Conservation (phyloP, 2,888 invertebrate genomes). For the Mythimna pallens region DNA sequence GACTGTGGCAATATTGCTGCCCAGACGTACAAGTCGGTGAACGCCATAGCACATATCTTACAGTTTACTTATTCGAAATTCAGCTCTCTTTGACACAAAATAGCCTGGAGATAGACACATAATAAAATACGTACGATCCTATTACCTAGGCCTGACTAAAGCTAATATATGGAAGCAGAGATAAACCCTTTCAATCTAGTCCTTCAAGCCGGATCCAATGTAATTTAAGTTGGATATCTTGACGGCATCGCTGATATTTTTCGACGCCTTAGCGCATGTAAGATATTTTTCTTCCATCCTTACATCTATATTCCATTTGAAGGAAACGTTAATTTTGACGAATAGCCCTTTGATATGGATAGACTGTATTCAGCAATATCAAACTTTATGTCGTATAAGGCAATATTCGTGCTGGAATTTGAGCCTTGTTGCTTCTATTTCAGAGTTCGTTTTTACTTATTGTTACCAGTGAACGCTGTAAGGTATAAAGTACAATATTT, state of each 20-base stretch:
- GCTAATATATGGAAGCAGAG: slow-evolving; percentile 61
- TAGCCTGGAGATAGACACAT: slow-evolving; percentile 33
- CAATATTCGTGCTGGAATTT: slow-evolving; percentile 19
- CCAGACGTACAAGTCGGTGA: slow-evolving; percentile 9
- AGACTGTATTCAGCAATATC: slow-evolving; percentile 55
- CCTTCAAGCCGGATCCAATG: slow-evolving; percentile 55
- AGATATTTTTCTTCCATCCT: slow-evolving; percentile 47
- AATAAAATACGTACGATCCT: slow-evolving; percentile 51
- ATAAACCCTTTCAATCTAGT: slow-evolving; percentile 65
- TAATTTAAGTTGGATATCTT: slow-evolving; percentile 63
- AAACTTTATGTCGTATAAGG: slow-evolving; percentile 46
- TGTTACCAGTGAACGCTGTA: slow-evolving; percentile 4
- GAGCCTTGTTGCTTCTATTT: not conserved
- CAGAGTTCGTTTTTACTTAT: slow-evolving; percentile 37
- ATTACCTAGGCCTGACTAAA: slow-evolving; percentile 57
- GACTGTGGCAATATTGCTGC: slow-evolving; percentile 28
- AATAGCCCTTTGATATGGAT: slow-evolving; percentile 60
- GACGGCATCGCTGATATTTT: slow-evolving; percentile 31
- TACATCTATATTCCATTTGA: slow-evolving; percentile 40
- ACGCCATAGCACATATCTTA: not conserved
- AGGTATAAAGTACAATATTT: slow-evolving; percentile 60
- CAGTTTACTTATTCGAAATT: slow-evolving; percentile 12
- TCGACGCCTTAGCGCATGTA: slow-evolving; percentile 12
- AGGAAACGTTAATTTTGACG: slow-evolving; percentile 66
- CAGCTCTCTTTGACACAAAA: slow-evolving; percentile 29